Conservation (phyloP, 2,888 invertebrate species). For the Spisula subtruncata region DNA sequence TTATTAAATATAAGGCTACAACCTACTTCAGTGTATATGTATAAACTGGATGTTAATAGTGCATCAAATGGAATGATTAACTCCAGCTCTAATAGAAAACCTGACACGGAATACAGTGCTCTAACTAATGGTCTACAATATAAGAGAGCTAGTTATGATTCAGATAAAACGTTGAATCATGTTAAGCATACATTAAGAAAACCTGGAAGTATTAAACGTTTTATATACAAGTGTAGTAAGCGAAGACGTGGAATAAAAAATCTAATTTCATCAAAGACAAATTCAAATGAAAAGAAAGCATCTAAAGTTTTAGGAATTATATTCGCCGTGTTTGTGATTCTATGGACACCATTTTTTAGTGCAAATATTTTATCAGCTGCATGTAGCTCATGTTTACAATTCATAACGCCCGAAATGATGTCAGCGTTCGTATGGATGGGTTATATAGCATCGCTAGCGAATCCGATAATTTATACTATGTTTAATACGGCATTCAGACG, state of each 20-base stretch:
- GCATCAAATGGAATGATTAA: neutral
- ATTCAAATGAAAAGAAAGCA: slow-evolving; percentile 86
- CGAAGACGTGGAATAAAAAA: slow-evolving; percentile 68
- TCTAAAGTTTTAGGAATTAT: slow-evolving; percentile 87
- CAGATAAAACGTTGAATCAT: slow-evolving; percentile 56
- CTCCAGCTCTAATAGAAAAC: neutral
- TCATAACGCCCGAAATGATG: slow-evolving; percentile 82
- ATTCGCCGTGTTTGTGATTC: slow-evolving; percentile 86
- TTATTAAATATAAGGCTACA: slow-evolving; percentile 74
- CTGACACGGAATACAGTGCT: slow-evolving; percentile 24
- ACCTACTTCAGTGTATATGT: slow-evolving; percentile 77
- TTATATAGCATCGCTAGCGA: slow-evolving; percentile 86
- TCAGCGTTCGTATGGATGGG: slow-evolving; percentile 87
- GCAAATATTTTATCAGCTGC: slow-evolving; percentile 85
- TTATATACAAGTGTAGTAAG: slow-evolving; percentile 64
- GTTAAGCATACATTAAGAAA: slow-evolving; percentile 48
- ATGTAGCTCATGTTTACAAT: slow-evolving; percentile 80
- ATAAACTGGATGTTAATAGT: slow-evolving; percentile 63
- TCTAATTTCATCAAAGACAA: slow-evolving; percentile 80
- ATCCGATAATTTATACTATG: slow-evolving; percentile 88
- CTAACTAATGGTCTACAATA: slow-evolving; percentile 30
- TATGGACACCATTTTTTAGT: slow-evolving; percentile 87
- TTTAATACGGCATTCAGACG: slow-evolving; percentile 87
- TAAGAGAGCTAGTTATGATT: slow-evolving; percentile 48
- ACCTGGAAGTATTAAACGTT: slow-evolving; percentile 63